A percentile compares a stretch with the other conserved stretches of the same genome.
Evolutionary conservation across 2,113 vertebrate species (phyloP).

Genomic region (Oncorhynchus tshawytscha): DNA sequence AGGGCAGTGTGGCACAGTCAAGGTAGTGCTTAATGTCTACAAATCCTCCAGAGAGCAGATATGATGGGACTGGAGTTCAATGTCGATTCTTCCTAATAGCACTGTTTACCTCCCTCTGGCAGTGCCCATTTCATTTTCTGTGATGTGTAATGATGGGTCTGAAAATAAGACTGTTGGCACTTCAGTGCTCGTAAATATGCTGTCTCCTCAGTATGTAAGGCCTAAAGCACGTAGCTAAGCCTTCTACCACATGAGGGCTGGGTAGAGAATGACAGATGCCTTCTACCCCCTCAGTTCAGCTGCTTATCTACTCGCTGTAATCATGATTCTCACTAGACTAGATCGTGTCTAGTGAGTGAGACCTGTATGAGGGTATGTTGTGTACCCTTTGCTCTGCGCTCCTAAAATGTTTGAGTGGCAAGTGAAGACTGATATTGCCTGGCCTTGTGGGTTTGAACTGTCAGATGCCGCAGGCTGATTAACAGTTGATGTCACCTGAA

Average conservation of each 20-base stretch:
- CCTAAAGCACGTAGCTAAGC: conserved; percentile 61
- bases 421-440: conserved; percentile 41
- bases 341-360: conserved; percentile 15
- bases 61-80: conserved; percentile 65
- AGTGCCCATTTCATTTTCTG: conserved; percentile 61
- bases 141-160: conserved; percentile 37
- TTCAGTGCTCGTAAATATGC: conserved; percentile 36
- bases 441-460: conserved; percentile 50
- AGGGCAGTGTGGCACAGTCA: conserved; percentile 51
- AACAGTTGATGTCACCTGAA: conserved; percentile 49
- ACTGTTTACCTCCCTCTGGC: conserved; percentile 70
- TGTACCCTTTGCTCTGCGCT: conserved; percentile 30
- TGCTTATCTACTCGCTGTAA: conserved; percentile 2
- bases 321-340: conserved; percentile 28
- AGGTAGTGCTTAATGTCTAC: conserved; percentile 48
- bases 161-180: neutral
- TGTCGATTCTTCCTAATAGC: conserved; percentile 66
- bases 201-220: conserved; percentile 57
- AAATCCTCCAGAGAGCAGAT: conserved; percentile 38
- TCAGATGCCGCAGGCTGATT: conserved; percentile 43
- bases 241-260: conserved; percentile 51
- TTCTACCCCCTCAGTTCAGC: conserved; percentile 29
- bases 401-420: conserved; percentile 36
- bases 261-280: conserved; percentile 47
- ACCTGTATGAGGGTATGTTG: conserved; percentile 36